Evolutionary conservation across 2,888 invertebrate species (phyloP).

Genomic region (Rugalucina vietnamica): DNA sequence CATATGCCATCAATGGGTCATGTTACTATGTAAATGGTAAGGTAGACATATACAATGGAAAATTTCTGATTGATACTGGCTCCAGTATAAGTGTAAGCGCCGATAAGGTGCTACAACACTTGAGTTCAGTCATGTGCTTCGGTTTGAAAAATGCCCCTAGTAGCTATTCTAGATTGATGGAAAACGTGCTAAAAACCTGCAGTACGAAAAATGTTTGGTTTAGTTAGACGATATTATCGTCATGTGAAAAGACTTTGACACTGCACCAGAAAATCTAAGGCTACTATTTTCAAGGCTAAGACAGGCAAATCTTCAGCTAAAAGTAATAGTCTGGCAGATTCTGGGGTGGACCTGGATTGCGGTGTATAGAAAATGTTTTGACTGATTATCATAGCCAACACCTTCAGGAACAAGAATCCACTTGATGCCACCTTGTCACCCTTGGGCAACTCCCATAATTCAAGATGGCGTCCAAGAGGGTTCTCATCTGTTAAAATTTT

Average conservation of each 20-base stretch:
- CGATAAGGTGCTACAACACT: neutral
- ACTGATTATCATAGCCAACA: too few relatives aligned
- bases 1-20: neutral
- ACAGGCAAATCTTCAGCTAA: slow-evolving; percentile 20
- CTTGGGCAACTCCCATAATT: too few relatives aligned
- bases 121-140: slow-evolving; percentile 21
- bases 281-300: neutral
- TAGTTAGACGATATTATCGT: slow-evolving; percentile 22
- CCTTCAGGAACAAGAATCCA: too few relatives aligned
- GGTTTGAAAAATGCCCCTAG: slow-evolving; percentile 20
- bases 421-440: too few relatives aligned
- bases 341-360: too few relatives aligned
- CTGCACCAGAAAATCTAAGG: neutral
- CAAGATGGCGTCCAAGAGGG: too few relatives aligned
- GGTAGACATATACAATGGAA: neutral
- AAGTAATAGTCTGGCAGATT: too few relatives aligned
- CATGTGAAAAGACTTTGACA: slow-evolving; percentile 14
- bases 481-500: too few relatives aligned
- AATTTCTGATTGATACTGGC: neutral
- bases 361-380: too few relatives aligned
- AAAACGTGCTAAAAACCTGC: slow-evolving; percentile 4
- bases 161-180: slow-evolving; percentile 21
- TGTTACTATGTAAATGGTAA: neutral
- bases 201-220: slow-evolving; percentile 15
- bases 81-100: neutral